Evolutionary conservation across 2,797 vertebrate species (phyloP).

Genomic region (Catharus ustulatus): DNA sequence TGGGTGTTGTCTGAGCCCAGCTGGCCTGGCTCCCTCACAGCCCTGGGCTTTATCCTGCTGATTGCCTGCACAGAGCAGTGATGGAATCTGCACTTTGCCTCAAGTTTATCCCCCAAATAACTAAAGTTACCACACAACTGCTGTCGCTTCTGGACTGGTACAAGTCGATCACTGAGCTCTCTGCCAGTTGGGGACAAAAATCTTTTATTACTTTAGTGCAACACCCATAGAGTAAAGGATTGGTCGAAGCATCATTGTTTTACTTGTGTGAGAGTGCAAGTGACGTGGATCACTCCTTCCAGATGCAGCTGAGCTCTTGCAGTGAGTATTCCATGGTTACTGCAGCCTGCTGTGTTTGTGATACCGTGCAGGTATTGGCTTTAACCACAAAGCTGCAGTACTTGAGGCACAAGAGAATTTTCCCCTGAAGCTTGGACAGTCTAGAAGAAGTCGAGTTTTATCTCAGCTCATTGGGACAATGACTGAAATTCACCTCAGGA

Average conservation of each 20-base stretch:
- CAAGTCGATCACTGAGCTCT: background rate
- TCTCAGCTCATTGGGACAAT: background rate
- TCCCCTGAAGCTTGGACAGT: background rate
- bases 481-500: background rate
- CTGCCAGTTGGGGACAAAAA: background rate
- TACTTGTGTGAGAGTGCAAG: constrained; percentile 4
- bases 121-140: background rate
- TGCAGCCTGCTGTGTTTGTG: background rate
- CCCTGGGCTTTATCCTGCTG: background rate
- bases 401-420: fast-evolving
- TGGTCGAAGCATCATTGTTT: constrained; percentile 27
- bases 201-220: constrained; percentile 40
- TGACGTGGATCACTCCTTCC: background rate
- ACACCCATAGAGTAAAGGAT: background rate
- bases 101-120: background rate
- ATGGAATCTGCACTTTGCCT: constrained; percentile 21
- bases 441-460: background rate
- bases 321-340: background rate
- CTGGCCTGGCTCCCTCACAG: background rate
- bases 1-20: background rate
- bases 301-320: background rate
- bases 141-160: background rate
- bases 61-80: background rate
- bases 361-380: background rate
- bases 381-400: background rate